Conservation (phyloP, 2,888 invertebrate species). For the Drosophila melanosoma region DNA sequence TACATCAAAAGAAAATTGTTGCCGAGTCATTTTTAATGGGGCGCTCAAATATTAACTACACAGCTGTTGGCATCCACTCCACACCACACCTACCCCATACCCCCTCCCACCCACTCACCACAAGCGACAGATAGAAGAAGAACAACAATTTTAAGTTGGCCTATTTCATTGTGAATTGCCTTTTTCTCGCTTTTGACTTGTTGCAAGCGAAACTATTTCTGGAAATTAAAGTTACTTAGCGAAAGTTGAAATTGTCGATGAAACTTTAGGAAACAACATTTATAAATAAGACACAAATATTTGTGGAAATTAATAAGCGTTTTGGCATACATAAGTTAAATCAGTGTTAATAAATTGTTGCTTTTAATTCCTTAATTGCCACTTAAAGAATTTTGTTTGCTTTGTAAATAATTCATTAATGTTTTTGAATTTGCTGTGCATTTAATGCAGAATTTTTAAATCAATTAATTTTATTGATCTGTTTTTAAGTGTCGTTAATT, state of each 20-base stretch:
- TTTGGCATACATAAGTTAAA: not conserved
- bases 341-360: not conserved
- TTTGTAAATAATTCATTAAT: not conserved
- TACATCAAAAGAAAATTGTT: conserved; percentile 74
- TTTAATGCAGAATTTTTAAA: not conserved
- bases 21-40: conserved; percentile 59
- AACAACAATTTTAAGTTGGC: conserved; percentile 19
- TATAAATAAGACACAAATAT: not conserved
- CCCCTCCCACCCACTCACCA: not conserved
- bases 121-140: conserved; percentile 6
- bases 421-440: not conserved
- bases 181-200: not conserved
- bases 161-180: not conserved
- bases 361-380: not conserved
- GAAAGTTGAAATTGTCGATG: not conserved
- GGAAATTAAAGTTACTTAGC: not conserved
- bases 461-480: not conserved
- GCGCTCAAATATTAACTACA: conserved; percentile 70
- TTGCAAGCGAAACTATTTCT: not conserved
- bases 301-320: not conserved
- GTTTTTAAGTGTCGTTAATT: not conserved
- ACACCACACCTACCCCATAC: not conserved
- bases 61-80: conserved; percentile 32
- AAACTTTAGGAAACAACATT: not conserved
- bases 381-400: not conserved